Base-by-base conservation (phyloP, 2,113 vertebrate species). In the Oreotrochilus melanogaster region DNA sequence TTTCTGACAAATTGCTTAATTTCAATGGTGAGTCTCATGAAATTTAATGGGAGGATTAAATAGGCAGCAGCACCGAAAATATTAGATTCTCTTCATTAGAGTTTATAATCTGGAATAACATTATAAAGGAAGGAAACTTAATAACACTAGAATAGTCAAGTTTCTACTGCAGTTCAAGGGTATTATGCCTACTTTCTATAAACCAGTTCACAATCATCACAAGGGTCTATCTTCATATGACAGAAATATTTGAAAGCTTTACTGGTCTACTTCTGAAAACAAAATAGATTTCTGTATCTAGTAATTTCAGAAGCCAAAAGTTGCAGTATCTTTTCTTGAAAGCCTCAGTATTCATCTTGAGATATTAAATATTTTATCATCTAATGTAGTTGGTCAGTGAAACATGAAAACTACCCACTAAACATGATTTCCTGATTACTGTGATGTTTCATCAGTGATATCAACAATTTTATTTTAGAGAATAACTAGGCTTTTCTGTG, bases 31-130 rank as follows among this genome's bases (percentile, higher is more conserved):
- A 67, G 39, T 39, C 65, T 84, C 2, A 79, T 23, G 10, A 81
- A 91, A 82, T 89, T 89, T 93, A 85, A 95, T 69, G 48, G 45
- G 62, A 95, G 39, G 45, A 87, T 31, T 92, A 94, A 92, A 28
- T 56, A 78, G 79, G 56, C 11, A 88, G 31, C 35, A 78, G 71
- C 23, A 62, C 50, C 62, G 88, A 70, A 89, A 94, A 90, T 82
- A 96, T 73, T 79, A 90, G 92, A 88, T 0, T 5, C 18, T 89
- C 39, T 74, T 89, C 78, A 65, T 69, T 79, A 82, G 57, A 72
- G 37, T 78, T 86, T 69, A 94, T 86, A 58, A 81, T 39, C 45
- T 82, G 71, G 47, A 93, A 86, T 50, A 93, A 82, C 13, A 28
- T 78, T 43, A 78, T 23, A 30, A 75, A 24, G 22, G 31, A 80